A percentile compares a stretch with the other conserved stretches of the same genome.
phyloP scores from a whole-genome alignment of 23 tunicate species.

The Styela plicata region DNA sequence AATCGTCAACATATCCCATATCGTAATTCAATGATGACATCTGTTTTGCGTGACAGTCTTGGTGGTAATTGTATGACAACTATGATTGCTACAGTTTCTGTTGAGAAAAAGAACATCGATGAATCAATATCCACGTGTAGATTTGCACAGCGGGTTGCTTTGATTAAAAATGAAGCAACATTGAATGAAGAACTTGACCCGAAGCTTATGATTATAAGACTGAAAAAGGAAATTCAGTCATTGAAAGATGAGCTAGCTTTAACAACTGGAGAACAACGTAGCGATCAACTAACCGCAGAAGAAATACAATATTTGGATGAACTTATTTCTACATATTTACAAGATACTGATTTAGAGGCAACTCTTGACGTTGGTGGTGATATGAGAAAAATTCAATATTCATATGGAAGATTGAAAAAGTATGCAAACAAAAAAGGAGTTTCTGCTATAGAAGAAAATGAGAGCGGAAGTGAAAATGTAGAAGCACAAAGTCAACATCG shows the following conservation, averaged over 20 bases:
- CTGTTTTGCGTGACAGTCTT: conserved; percentile 87
- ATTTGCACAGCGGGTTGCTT: conserved; percentile 87
- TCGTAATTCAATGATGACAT: conserved; percentile 96
- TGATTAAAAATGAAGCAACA: conserved; percentile 94
- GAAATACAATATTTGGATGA: conserved; percentile 83
- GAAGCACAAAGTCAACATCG: background rate
- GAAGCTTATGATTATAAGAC: conserved; percentile 81
- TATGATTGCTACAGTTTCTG: conserved; percentile 92
- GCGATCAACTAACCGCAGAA: conserved; percentile 66
- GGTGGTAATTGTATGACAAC: conserved; percentile 99
- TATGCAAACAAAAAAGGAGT: conserved; percentile 4
- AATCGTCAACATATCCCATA: conserved; percentile 94
- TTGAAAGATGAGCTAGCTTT: conserved; percentile 75
- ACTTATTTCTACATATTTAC: conserved; percentile 40
- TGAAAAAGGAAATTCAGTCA: conserved; percentile 82
- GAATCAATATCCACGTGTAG: conserved; percentile 96
- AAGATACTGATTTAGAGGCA: conserved; percentile 79
- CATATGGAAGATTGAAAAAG: conserved; percentile 54
- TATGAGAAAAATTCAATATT: conserved; percentile 91
- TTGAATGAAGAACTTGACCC: conserved; percentile 92
- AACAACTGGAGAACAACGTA: conserved; percentile 74
- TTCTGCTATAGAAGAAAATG: background rate
- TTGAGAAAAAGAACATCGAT: conserved; percentile 72
- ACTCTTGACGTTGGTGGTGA: conserved; percentile 88
- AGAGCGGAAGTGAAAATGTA: background rate